Evolutionary conservation across 35 echinoderm and acorn worm genomes (phyloP), one percentile per base, ranked within the genome.

Genomic region (Eucidaris tribuloides): DNA sequence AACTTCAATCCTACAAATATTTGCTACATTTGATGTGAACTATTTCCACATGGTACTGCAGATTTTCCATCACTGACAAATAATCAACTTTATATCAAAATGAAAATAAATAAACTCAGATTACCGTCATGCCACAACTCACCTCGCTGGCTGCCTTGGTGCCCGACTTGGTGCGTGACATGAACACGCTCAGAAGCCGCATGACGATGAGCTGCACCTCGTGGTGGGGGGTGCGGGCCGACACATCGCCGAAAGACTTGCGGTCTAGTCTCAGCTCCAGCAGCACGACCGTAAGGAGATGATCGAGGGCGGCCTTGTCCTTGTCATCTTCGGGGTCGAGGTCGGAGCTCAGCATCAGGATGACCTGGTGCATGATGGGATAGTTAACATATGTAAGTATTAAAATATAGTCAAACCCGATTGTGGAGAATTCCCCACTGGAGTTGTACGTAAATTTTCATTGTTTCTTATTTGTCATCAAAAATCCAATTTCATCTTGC

Each of bases 171-270:
- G 96, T 93, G 5, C 96, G 70, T 44, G 96, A 99, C 96, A 99
- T 99, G 79, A 99, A 99, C 40, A 99, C 96, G 66, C 96, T 99
- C 23, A 99, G 96, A 9, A 99, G 80, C 28, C 96, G 50, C 96
- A 99, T 99, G 85, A 99, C 87, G n/a, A 99, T 99, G 11, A 99
- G 83, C 82, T 99, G 96, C 36, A 99, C 96, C 87, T 99, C 96
- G 36, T 99, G 96, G 58, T 84, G 80, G 9, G 90, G 80, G 9
- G 96, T 93, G 24, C 96, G 77, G 22, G 81, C 83, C 9, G 96
- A 88, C 9, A 99, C 87, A 54, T 99, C 87, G 29, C 82, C 79
- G 42, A 99, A 99, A 24, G 93, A 87, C 52, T 83, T 76, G n/a
- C 86, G 58, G 28, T 61, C 77, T 60, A 99, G 89, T 23, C 90